Conservation (phyloP, 2,113 vertebrate species). For the Catharus bicknelli region DNA sequence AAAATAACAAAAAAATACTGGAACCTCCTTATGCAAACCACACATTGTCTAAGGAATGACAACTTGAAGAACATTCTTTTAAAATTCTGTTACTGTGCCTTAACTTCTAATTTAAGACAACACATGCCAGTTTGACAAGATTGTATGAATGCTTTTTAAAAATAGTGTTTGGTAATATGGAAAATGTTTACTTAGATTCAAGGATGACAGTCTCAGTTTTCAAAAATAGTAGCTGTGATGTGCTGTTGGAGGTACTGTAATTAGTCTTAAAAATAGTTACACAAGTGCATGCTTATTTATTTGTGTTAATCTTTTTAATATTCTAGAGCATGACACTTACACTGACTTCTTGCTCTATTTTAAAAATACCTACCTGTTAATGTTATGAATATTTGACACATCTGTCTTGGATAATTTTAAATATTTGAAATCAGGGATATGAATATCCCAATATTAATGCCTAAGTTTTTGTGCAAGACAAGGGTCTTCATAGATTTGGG, state of each 20-base stretch:
- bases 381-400: neutral
- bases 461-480: neutral
- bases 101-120: neutral
- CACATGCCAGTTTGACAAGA: neutral
- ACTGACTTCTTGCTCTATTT: neutral
- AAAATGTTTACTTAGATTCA: neutral
- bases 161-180: neutral
- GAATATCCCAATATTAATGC: neutral
- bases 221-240: neutral
- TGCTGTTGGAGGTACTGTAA: neutral
- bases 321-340: neutral
- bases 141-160: neutral
- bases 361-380: neutral
- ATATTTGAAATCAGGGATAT: neutral
- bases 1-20: neutral
- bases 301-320: neutral
- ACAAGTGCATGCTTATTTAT: neutral
- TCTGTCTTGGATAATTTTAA: neutral
- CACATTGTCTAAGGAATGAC: neutral
- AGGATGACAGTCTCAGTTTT: neutral
- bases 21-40: neutral
- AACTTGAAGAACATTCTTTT: neutral
- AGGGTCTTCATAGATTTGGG: neutral
- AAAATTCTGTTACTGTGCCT: neutral
- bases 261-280: neutral